phyloP scores from a whole-genome alignment of 2,797 vertebrate species.

The Squalus acanthias region DNA sequence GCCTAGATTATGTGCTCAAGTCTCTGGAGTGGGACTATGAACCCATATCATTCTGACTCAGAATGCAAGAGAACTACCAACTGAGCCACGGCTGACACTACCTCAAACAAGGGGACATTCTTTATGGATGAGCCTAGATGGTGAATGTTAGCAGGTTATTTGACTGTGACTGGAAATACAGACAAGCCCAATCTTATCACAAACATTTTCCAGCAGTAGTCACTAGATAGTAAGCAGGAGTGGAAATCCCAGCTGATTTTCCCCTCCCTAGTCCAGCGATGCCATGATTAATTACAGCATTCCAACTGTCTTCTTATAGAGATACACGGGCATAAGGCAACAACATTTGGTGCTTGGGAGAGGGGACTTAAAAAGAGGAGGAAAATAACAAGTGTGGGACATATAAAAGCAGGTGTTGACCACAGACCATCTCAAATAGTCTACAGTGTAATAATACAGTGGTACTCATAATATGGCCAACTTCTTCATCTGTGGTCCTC shows the following conservation, averaged over 20 bases:
- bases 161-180: neutral
- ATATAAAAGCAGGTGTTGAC: neutral
- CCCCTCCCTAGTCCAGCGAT: neutral
- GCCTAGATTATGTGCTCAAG: neutral
- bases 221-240: neutral
- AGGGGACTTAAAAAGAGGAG: neutral
- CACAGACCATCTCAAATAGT: neutral
- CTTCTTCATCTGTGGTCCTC: neutral
- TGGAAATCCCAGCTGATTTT: neutral
- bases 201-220: neutral
- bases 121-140: neutral
- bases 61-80: neutral
- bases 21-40: neutral
- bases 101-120: neutral
- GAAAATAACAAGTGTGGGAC: neutral
- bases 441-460: neutral
- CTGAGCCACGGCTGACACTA: neutral
- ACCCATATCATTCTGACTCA: neutral
- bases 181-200: neutral
- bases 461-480: neutral
- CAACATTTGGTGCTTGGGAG: neutral
- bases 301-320: neutral
- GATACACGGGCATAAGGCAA: no score
- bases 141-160: neutral
- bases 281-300: neutral